A percentile compares a stretch with the other conserved stretches of the same genome.
Conservation (phyloP, 2,888 invertebrate species). For the Dinocampus coccinellae region DNA sequence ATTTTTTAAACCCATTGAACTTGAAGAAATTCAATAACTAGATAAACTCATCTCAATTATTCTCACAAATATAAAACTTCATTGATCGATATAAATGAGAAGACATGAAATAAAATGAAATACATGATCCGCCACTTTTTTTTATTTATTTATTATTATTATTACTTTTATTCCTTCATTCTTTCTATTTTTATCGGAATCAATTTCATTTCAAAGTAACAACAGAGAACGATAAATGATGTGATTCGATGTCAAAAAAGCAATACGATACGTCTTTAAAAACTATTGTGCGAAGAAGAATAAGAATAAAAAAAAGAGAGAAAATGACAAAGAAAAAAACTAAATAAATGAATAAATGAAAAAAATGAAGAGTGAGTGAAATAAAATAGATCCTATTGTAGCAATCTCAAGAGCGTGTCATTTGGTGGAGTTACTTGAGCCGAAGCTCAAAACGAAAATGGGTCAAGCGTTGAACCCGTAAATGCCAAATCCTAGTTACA, state of each 20-base stretch:
- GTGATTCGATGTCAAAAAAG: too few relatives aligned
- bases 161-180: too few relatives aligned
- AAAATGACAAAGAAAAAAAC: background rate
- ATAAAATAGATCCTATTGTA: slow-evolving; percentile 23
- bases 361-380: background rate
- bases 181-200: too few relatives aligned
- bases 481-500: slow-evolving; percentile 39
- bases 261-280: too few relatives aligned
- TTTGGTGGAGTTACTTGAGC: slow-evolving; percentile 12
- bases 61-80: background rate
- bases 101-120: too few relatives aligned
- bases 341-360: background rate
- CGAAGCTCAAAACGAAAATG: slow-evolving; percentile 34
- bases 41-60: background rate
- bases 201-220: too few relatives aligned
- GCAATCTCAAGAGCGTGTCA: slow-evolving; percentile 15
- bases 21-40: background rate
- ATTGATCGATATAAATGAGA: too few relatives aligned
- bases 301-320: background rate
- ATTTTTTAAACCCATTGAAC: background rate
- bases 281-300: too few relatives aligned
- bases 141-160: too few relatives aligned
- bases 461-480: slow-evolving; percentile 46
- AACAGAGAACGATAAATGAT: too few relatives aligned
- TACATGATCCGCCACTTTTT: too few relatives aligned